Evolutionary conservation across 2,888 invertebrate species (phyloP).

Genomic region (Cataglyphis livida): DNA sequence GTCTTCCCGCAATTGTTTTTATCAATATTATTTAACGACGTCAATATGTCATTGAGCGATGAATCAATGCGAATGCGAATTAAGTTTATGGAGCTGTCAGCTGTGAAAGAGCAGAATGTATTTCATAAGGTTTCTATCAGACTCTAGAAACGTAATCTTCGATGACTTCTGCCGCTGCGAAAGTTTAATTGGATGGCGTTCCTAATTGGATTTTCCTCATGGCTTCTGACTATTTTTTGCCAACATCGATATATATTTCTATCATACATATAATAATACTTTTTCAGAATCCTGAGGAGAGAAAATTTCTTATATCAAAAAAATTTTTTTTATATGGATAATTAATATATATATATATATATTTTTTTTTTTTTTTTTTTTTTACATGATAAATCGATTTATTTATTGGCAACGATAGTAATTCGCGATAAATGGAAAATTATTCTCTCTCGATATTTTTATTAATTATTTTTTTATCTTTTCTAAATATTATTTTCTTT

Average conservation of each 20-base stretch:
- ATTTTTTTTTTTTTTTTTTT: neutral
- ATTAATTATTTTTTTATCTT: neutral
- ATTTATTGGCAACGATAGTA: neutral
- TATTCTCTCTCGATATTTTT: neutral
- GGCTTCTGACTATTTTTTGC: neutral
- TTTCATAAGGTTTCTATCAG: constrained; percentile 29
- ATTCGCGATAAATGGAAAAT: neutral
- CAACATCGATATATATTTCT: neutral
- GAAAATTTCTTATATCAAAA: neutral
- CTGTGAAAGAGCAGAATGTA: neutral
- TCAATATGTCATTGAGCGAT: constrained; percentile 3
- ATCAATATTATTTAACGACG: neutral
- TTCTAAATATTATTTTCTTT: neutral
- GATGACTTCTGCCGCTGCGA: neutral
- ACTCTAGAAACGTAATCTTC: constrained; percentile 16
- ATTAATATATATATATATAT: too few relatives aligned
- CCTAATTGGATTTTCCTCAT: constrained; percentile 9
- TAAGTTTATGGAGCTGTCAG: constrained; percentile 13
- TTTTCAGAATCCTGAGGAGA: neutral
- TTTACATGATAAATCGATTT: neutral
- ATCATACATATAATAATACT: neutral
- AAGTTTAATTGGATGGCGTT: constrained; percentile 28
- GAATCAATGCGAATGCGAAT: constrained; percentile 13
- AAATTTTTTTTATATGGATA: neutral
- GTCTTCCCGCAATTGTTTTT: constrained; percentile 7